Evolutionary conservation across 2,113 vertebrate genomes (phyloP).

Genomic region (Willisornis vidua): DNA sequence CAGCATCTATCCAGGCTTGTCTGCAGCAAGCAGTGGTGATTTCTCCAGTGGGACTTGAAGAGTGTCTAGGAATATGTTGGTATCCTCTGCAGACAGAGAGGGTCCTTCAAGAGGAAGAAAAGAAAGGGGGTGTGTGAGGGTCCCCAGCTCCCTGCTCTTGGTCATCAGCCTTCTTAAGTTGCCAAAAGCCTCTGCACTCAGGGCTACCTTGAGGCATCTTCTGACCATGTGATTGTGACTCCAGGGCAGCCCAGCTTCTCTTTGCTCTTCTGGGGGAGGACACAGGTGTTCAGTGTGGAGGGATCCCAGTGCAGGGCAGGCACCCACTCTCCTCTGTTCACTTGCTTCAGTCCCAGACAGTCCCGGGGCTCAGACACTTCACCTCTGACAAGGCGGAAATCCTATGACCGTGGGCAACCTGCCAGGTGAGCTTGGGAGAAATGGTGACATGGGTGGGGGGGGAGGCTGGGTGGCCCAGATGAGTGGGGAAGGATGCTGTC

Average conservation of each 20-base stretch:
- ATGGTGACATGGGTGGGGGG: not conserved
- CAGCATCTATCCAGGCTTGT: not conserved
- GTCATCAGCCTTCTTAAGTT: not conserved
- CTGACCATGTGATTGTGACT: not conserved
- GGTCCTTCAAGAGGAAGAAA: not conserved
- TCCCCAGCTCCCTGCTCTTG: not conserved
- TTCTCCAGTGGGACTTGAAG: not conserved
- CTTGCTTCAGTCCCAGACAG: constrained; percentile 86
- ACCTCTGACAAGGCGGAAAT: constrained; percentile 90
- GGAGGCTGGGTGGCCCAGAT: not conserved
- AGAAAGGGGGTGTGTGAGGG: accelerated
- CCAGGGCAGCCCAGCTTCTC: not conserved
- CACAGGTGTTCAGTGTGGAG: not conserved
- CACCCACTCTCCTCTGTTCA: not conserved
- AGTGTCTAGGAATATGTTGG: not conserved
- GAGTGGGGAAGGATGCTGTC: not conserved
- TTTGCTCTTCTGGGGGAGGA: not conserved
- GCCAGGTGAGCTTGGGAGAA: constrained; percentile 77
- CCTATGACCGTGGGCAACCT: constrained; percentile 89
- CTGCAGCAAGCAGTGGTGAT: not conserved
- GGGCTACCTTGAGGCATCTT: not conserved
- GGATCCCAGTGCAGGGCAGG: not conserved
- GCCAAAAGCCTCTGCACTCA: not conserved
- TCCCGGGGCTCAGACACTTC: constrained; percentile 90
- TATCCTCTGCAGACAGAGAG: not conserved